These are phyloP conservation scores for Microtus montanus DNA, from an alignment of 2,113 vertebrate genomes.

Conservation along the genomic window DNA sequence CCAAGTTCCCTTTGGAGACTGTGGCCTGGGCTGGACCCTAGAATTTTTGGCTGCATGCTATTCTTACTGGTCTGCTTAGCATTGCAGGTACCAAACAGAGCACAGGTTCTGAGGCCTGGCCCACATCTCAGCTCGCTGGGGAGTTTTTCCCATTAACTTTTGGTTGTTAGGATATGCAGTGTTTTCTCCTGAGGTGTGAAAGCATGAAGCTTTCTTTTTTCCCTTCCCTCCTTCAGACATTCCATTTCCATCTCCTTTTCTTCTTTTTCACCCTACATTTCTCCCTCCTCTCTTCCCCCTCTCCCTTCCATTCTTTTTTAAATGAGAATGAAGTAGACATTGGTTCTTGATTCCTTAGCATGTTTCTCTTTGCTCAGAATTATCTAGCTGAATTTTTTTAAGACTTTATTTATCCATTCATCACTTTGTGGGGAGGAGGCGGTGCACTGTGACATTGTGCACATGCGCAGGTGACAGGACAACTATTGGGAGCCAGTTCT, in stretches of 20 bases:
- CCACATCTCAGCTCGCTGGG: background rate
- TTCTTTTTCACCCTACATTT: background rate
- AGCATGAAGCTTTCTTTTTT: background rate
- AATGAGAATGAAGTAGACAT: background rate
- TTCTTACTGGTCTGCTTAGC: background rate
- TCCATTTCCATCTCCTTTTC: background rate
- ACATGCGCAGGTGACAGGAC: background rate
- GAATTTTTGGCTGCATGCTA: background rate
- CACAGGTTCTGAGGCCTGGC: background rate
- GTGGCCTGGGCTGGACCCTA: background rate
- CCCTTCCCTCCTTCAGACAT: too few relatives aligned
- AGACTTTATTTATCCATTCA: background rate
- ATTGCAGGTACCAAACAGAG: background rate
- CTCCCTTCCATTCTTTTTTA: too few relatives aligned
- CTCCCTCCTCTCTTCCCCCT: background rate
- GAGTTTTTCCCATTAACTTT: slow-evolving; percentile 1
- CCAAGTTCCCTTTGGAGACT: background rate
- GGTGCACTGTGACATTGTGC: accelerated
- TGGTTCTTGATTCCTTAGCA: background rate
- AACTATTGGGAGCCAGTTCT: background rate
- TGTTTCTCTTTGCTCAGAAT: background rate
- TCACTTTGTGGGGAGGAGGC: background rate
- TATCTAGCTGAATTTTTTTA: background rate
- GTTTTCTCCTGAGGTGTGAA: background rate
- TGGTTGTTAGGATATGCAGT: background rate